These are phyloP conservation scores for Acridotheres tristis DNA, from an alignment of 2,797 vertebrate genomes.

Conservation along the genomic window DNA sequence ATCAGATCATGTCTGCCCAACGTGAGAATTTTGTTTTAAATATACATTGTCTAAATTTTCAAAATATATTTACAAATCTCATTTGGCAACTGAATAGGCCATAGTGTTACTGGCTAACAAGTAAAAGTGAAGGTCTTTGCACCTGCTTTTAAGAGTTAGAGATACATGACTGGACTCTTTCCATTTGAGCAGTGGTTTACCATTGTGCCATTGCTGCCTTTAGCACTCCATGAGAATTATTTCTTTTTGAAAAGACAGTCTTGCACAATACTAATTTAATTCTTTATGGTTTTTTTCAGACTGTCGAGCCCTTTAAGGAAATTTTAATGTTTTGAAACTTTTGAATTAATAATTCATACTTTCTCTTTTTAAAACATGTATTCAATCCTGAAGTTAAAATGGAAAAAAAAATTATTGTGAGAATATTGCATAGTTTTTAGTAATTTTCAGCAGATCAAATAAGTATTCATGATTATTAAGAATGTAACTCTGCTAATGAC, in stretches of 20 bases:
- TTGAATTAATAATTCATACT: neutral
- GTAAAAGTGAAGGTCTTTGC: neutral
- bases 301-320: neutral
- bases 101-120: neutral
- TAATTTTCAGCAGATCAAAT: neutral
- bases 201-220: neutral
- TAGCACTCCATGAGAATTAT: neutral
- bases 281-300: neutral
- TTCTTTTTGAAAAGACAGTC: neutral
- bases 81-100: neutral
- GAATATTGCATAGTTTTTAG: neutral
- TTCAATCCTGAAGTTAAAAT: neutral
- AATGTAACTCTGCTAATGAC: neutral
- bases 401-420: neutral
- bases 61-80: neutral
- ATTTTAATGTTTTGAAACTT: neutral
- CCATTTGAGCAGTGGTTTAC: neutral
- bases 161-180: neutral
- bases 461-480: neutral
- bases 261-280: neutral
- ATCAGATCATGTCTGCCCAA: neutral
- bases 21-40: constrained; percentile 6
- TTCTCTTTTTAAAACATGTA: neutral
- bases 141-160: neutral
- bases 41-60: neutral